Evolutionary conservation across 2,888 invertebrate species (phyloP).

Genomic region (Hirudinaria manillensis): DNA sequence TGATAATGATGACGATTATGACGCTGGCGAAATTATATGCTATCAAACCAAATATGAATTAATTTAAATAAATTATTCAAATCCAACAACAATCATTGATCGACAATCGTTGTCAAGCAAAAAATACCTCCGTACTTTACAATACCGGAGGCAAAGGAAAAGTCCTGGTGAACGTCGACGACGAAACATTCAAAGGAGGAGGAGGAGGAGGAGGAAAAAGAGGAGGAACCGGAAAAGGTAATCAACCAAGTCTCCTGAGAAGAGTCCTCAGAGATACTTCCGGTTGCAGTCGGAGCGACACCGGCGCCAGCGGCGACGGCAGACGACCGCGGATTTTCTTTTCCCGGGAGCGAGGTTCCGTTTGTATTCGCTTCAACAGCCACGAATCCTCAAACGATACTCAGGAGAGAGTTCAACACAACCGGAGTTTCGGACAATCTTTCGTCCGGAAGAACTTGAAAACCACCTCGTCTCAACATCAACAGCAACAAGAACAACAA

Average conservation of each 20-base stretch:
- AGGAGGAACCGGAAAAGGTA: not conserved
- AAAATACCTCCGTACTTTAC: no score
- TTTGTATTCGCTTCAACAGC: conserved; percentile 13
- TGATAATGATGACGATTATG: not conserved
- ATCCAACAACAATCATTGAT: not conserved
- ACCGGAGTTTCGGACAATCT: not conserved
- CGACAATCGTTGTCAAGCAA: no score
- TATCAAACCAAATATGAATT: no score
- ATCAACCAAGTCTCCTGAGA: no score
- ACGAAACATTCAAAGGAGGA: not conserved
- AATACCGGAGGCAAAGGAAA: no score
- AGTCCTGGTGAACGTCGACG: not conserved
- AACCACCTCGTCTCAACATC: not conserved
- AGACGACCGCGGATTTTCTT: not conserved
- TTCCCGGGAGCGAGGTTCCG: not conserved
- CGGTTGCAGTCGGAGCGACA: no score
- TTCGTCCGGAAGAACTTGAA: no score
- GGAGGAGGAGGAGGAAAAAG: not conserved
- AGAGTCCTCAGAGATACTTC: no score
- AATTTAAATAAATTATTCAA: not conserved
- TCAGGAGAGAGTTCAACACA: not conserved
- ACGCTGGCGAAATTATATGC: no score
- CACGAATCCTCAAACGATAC: not conserved
- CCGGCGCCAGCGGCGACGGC: not conserved
- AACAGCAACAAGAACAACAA: not conserved